Evolutionary conservation across 2,113 vertebrate genomes (phyloP).

Genomic region (Neopipo cinnamomea): DNA sequence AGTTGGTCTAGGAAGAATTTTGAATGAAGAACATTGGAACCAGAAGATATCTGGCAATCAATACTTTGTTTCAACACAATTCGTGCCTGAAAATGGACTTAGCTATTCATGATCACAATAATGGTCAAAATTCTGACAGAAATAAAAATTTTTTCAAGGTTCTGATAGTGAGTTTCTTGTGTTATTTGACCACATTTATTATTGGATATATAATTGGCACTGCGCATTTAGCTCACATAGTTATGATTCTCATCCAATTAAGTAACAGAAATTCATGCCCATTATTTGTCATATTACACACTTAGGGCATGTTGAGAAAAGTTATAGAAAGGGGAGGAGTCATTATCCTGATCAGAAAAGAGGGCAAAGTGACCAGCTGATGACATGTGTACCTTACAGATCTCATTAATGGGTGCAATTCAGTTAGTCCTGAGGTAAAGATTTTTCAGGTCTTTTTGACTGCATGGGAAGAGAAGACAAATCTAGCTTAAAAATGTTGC

Average conservation of each 20-base stretch:
- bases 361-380: conserved; percentile 19
- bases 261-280: neutral
- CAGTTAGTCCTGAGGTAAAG: conserved; percentile 45
- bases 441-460: conserved; percentile 57
- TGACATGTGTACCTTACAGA: neutral
- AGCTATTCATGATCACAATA: neutral
- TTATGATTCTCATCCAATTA: neutral
- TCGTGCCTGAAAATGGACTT: neutral
- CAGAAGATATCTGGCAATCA: neutral
- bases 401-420: conserved; percentile 61
- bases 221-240: conserved; percentile 4
- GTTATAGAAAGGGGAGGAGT: conserved; percentile 29
- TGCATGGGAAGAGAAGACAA: conserved; percentile 31
- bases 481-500: conserved; percentile 50
- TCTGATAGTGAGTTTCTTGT: neutral
- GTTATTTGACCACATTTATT: conserved; percentile 40
- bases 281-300: conserved; percentile 46
- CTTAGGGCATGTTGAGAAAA: conserved; percentile 19
- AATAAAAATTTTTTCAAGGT: neutral
- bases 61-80: neutral
- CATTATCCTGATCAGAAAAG: conserved; percentile 59
- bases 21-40: neutral
- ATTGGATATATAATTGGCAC: conserved; percentile 11
- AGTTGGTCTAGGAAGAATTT: neutral
- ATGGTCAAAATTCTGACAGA: neutral